Evolutionary conservation across 2,888 invertebrate species (phyloP).

Genomic region (Hypomecis atomaria): DNA sequence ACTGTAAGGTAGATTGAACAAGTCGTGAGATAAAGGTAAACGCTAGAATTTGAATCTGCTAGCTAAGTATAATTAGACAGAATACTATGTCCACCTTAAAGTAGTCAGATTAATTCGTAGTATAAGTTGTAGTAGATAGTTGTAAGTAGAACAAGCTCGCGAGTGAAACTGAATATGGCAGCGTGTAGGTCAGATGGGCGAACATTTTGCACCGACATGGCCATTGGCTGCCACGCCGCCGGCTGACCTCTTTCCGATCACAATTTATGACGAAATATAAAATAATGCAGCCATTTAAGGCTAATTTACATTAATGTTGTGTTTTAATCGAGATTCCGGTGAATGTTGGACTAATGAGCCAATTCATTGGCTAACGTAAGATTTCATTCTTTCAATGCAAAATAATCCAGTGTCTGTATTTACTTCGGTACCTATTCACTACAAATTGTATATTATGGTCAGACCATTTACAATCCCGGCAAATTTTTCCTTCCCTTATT

Average conservation of each 20-base stretch:
- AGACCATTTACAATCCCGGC: no score
- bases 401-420: no score
- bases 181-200: constrained; percentile 51
- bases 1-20: background rate
- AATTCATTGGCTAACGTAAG: no score
- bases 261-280: constrained; percentile 19
- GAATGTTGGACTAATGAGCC: no score
- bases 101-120: background rate
- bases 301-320: no score
- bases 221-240: constrained; percentile 18
- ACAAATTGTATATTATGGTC: no score
- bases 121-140: background rate
- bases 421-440: no score
- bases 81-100: no score
- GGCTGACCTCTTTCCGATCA: constrained; percentile 50
- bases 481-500: no score
- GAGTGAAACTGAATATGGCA: constrained; percentile 50
- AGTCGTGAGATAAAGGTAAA: background rate
- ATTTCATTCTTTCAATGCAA: no score
- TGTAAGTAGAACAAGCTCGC: constrained; percentile 36
- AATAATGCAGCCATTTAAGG: constrained; percentile 14
- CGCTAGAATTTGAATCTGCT: background rate
- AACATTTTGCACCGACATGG: constrained; percentile 48
- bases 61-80: no score
- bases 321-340: no score